Base-by-base conservation (phyloP, 1,140 invertebrate genomes). In the Aphis craccivora region DNA sequence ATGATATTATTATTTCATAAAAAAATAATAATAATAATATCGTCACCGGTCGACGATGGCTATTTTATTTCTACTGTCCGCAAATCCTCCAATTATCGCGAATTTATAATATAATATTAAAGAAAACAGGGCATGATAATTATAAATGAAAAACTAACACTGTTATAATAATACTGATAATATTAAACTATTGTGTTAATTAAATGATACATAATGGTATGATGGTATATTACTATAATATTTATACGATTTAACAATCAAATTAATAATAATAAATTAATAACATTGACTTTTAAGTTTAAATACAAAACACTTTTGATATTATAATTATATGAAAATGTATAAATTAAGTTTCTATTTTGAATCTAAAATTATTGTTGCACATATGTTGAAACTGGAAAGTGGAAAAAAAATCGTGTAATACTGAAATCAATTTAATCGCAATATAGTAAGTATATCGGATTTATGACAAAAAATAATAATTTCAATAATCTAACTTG, bases 1-100 rank as follows among this genome's bases (percentile, higher is more conserved):
- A 83, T 81, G 60, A 67, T 76, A 76, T 76, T 76, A 76, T 76
- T n/a, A 76, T 76, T 76, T 76, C 18, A 76, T 76, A 76, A 67
- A 76, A 76, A 76, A n/a, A n/a, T 8, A 67, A 67, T 30, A n/a
- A 76, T 76, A 18, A n/a, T 76, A 76, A 67, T n/a, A 76, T 76
- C 60, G 60, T 76, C 60, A 76, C n/a, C 60, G n/a, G 11, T 76
- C 30, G 30, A n/a, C 30, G n/a, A 76, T 76, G 30, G 14, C 60
- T 76, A 76, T 76, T 76, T 76, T n/a, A 76, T n/a, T 76, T 76
- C 30, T 5, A 76, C 60, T 76, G n/a, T 18, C 60, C 30, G 14
- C 60, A 18, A 76, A 76, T 76, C n/a, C 30, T 76, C 0, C 25
- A 0, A 11, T 5, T 76, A n/a, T n/a, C 25, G 60, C 60, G 60